A percentile compares a stretch with the other conserved stretches of the same genome.
phyloP scores from a whole-genome alignment of 2,888 invertebrate species.

The Ligdia adustata region DNA sequence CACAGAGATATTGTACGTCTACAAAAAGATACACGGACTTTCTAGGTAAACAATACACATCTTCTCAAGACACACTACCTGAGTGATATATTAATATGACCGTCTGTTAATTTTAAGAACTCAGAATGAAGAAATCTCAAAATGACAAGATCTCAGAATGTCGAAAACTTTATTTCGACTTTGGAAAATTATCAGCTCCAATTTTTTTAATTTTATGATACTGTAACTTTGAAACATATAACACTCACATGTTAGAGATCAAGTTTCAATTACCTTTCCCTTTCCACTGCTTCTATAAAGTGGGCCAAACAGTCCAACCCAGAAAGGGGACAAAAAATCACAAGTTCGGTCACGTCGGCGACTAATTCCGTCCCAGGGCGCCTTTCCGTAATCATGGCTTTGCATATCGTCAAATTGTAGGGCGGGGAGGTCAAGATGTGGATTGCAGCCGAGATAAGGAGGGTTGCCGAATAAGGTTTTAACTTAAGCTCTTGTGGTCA shows the following conservation, averaged over 20 bases:
- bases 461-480: constrained; percentile 10
- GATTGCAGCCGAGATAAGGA: constrained; percentile 21
- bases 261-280: neutral
- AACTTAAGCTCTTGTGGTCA: constrained; percentile 6
- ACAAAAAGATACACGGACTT: no score
- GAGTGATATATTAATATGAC: no score
- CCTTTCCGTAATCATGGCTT: constrained; percentile 61
- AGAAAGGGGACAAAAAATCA: constrained; percentile 67
- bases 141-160: no score
- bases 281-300: constrained; percentile 11
- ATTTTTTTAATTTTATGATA: no score
- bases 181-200: no score
- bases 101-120: no score
- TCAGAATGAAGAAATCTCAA: no score
- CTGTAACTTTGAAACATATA: no score
- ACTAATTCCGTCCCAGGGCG: constrained; percentile 73
- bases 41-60: no score
- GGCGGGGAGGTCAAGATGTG: constrained; percentile 20
- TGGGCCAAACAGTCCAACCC: constrained; percentile 42
- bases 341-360: constrained; percentile 72
- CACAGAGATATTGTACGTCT: no score
- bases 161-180: no score
- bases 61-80: no score
- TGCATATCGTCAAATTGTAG: constrained; percentile 47
- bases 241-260: neutral